Conservation (phyloP, 2,113 vertebrate genomes). For the Thermophis baileyi region DNA sequence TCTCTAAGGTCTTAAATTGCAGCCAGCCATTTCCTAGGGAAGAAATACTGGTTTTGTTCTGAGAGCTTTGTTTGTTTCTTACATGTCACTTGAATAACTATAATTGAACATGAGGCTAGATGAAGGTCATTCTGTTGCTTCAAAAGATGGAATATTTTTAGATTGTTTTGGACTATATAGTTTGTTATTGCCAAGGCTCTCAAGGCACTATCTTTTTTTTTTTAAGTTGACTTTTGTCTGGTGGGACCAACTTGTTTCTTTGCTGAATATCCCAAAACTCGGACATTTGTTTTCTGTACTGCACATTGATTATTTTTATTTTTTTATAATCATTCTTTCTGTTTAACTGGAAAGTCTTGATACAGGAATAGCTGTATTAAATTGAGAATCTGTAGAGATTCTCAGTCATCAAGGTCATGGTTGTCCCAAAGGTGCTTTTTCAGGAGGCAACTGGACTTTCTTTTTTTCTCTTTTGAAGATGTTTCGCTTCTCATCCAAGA, state of each 20-base stretch:
- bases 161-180: conserved; percentile 34
- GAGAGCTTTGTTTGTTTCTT: conserved; percentile 23
- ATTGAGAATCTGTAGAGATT: background rate
- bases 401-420: too few species aligned
- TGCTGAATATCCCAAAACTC: conserved; percentile 7
- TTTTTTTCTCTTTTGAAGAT: too few species aligned
- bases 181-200: conserved; percentile 19
- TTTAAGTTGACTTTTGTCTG: conserved; percentile 23
- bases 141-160: conserved; percentile 27
- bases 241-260: conserved; percentile 19
- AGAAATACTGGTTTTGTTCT: background rate
- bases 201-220: conserved; percentile 1
- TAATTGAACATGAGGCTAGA: conserved; percentile 16
- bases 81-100: conserved; percentile 42
- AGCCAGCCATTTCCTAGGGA: background rate
- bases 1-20: background rate
- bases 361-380: background rate
- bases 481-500: too few species aligned
- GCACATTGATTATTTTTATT: conserved; percentile 17
- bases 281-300: conserved; percentile 8
- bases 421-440: too few species aligned
- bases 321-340: background rate
- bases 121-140: conserved; percentile 20
- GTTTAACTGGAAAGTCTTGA: background rate
- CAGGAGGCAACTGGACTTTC: too few species aligned